Percentiles rank a stretch among this genome's conserved stretches.
These are phyloP conservation scores for Drosophila vallismaia DNA, from an alignment of 2,888 invertebrate genomes.

Conservation along the genomic window DNA sequence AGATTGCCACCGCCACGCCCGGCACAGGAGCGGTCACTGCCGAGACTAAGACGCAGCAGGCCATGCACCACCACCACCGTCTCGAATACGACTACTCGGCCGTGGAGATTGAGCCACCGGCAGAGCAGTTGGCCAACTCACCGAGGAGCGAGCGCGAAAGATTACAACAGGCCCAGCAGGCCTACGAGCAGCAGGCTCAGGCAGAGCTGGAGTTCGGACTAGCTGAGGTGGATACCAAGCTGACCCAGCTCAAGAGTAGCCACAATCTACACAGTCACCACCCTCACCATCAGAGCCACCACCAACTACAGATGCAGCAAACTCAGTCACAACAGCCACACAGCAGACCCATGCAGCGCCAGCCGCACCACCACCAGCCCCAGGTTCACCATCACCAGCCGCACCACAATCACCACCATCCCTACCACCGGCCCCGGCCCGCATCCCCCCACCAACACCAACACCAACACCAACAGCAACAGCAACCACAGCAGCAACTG, in stretches of 20 bases:
- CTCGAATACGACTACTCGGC: constrained; percentile 74
- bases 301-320: neutral
- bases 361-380: constrained; percentile 13
- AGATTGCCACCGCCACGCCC: constrained; percentile 89
- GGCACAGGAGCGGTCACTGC: constrained; percentile 85
- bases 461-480: constrained; percentile 53
- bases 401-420: constrained; percentile 60
- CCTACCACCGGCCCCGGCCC: constrained; percentile 68
- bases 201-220: constrained; percentile 73
- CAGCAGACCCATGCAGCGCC: constrained; percentile 38
- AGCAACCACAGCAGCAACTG: constrained; percentile 62
- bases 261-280: constrained; percentile 50
- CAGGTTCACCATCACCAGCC: constrained; percentile 41
- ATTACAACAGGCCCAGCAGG: constrained; percentile 69
- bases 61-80: constrained; percentile 61
- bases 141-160: constrained; percentile 64
- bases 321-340: constrained; percentile 60
- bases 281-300: constrained; percentile 79
- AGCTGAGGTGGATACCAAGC: constrained; percentile 70
- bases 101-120: constrained; percentile 69
- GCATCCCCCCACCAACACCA: constrained; percentile 32
- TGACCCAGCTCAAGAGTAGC: constrained; percentile 65
- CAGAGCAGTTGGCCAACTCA: constrained; percentile 69
- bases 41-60: constrained; percentile 69
- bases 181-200: constrained; percentile 69